Conservation (phyloP, 1,140 invertebrate species). For the Campoletis sonorensis region DNA sequence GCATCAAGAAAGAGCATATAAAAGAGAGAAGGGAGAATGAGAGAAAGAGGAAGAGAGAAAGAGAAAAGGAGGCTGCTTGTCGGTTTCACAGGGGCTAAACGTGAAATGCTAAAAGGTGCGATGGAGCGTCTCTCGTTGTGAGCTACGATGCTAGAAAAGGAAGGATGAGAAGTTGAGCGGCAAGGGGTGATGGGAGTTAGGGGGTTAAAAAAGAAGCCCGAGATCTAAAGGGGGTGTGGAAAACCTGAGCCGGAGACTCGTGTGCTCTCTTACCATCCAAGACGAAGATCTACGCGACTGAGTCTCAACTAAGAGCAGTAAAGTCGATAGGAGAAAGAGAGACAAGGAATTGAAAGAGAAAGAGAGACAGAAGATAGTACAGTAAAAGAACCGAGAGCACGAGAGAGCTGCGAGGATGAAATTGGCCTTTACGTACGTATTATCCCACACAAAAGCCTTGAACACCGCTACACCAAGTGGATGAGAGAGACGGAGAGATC, state of each 20-base stretch:
- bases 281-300: background rate
- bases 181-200: background rate
- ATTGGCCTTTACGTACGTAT: slow-evolving; percentile 46
- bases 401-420: slow-evolving; percentile 26
- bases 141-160: background rate
- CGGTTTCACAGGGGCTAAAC: slow-evolving; percentile 28
- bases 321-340: slow-evolving; percentile 3
- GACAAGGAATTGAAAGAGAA: background rate
- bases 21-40: too few species aligned
- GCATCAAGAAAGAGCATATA: slow-evolving; percentile 27
- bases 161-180: background rate
- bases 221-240: background rate
- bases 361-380: background rate
- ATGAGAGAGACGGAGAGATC: background rate
- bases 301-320: background rate
- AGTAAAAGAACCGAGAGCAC: background rate
- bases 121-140: slow-evolving; percentile 28
- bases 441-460: slow-evolving; percentile 43
- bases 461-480: slow-evolving; percentile 3
- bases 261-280: background rate
- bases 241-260: slow-evolving; percentile 9
- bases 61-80: slow-evolving; percentile 30
- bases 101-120: slow-evolving; percentile 43
- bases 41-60: too few species aligned
- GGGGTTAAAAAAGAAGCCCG: slow-evolving; percentile 21